These are phyloP conservation scores for Danio albolineatus DNA, from an alignment of 2,797 vertebrate species.

Conservation along the genomic window DNA sequence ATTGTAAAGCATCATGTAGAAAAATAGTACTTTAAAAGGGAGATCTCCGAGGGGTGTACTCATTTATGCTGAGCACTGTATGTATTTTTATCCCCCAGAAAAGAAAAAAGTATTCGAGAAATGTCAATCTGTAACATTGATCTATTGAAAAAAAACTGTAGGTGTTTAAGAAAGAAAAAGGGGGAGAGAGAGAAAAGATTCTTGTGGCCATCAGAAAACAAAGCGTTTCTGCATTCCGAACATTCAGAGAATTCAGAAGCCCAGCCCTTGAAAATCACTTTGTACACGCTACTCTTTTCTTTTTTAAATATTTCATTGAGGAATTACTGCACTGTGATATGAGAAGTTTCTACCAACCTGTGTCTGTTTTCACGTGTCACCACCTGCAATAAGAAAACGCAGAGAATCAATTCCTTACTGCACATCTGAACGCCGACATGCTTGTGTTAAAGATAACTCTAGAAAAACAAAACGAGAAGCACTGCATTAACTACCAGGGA, in stretches of 20 bases:
- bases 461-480: conserved; percentile 61
- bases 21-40: no score
- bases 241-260: conserved; percentile 56
- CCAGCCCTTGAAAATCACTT: conserved; percentile 65
- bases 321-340: conserved; percentile 77
- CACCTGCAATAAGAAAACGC: conserved; percentile 62
- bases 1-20: no score
- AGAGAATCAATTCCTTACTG: conserved; percentile 54
- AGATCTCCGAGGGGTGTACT: neutral
- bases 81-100: conserved; percentile 65
- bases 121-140: conserved; percentile 63
- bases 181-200: conserved; percentile 41
- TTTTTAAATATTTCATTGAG: conserved; percentile 53
- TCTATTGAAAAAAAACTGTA: conserved; percentile 60
- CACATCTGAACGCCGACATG: conserved; percentile 51
- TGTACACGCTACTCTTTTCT: conserved; percentile 15
- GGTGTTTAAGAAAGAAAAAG: conserved; percentile 14
- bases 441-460: conserved; percentile 53
- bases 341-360: conserved; percentile 41
- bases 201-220: conserved; percentile 57
- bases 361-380: conserved; percentile 50
- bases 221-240: conserved; percentile 55
- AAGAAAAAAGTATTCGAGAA: conserved; percentile 72
- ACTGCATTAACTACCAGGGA: conserved; percentile 69
- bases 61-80: neutral